These are phyloP conservation scores for Xanthia icteritia DNA, from an alignment of 2,888 invertebrate species.

Conservation along the genomic window DNA sequence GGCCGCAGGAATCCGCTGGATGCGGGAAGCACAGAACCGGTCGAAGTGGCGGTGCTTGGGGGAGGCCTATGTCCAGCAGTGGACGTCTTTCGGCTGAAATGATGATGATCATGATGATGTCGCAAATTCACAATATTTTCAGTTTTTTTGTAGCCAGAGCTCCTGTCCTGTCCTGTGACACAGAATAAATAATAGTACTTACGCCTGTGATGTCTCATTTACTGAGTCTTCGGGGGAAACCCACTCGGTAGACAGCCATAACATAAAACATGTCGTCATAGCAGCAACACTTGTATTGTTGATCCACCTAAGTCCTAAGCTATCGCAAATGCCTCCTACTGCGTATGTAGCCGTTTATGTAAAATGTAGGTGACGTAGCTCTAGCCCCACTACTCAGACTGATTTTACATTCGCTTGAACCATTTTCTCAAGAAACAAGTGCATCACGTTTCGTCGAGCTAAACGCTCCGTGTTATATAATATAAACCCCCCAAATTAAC, in stretches of 20 bases:
- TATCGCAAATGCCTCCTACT: conserved; percentile 1
- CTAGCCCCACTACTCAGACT: not conserved
- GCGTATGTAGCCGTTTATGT: not conserved
- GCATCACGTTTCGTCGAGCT: not conserved
- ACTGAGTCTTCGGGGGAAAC: conserved; percentile 11
- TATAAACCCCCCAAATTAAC: not conserved
- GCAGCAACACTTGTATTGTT: conserved; percentile 10
- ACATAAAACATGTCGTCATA: conserved; percentile 17
- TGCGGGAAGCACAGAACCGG: no score
- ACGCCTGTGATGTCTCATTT: not conserved
- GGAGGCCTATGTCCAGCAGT: no score
- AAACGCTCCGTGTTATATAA: not conserved
- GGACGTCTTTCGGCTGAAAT: no score
- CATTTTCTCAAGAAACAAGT: not conserved
- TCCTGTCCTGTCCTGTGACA: no score
- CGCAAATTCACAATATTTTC: not conserved
- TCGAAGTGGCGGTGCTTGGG: no score
- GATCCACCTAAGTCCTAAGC: not conserved
- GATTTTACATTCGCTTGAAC: not conserved
- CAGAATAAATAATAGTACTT: no score
- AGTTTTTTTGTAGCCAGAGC: not conserved
- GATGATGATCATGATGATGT: no score
- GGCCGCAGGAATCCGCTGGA: no score
- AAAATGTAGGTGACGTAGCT: not conserved
- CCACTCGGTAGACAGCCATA: conserved; percentile 11